These are phyloP conservation scores for Borostomias antarcticus DNA, from an alignment of 2,797 vertebrate genomes.

Conservation along the genomic window DNA sequence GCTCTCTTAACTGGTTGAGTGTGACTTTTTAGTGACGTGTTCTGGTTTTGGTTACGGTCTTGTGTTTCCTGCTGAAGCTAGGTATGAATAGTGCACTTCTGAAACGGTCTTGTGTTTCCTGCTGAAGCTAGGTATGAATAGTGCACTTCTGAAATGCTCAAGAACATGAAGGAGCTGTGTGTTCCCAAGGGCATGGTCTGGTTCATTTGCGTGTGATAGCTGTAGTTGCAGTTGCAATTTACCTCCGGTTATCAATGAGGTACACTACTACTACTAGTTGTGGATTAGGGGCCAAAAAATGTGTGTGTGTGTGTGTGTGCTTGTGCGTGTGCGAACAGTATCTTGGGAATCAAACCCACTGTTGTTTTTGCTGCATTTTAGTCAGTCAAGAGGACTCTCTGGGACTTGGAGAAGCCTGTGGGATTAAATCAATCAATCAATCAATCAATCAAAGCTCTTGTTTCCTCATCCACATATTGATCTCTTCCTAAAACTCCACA, in stretches of 20 bases:
- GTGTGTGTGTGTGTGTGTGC: too few relatives aligned
- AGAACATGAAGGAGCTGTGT: neutral
- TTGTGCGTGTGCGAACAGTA: too few relatives aligned
- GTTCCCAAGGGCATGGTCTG: too few relatives aligned
- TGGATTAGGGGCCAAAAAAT: neutral
- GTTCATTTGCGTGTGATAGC: too few relatives aligned
- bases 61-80: neutral
- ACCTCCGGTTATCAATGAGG: too few relatives aligned
- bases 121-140: neutral
- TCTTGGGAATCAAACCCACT: too few relatives aligned
- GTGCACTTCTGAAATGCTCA: neutral
- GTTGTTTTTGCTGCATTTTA: too few relatives aligned
- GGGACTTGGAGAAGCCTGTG: neutral
- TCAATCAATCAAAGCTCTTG: too few relatives aligned
- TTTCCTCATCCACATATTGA: neutral
- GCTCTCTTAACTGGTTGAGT: neutral
- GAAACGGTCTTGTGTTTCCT: neutral
- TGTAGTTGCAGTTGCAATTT: too few relatives aligned
- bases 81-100: conserved; percentile 8
- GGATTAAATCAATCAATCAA: neutral
- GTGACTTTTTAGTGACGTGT: neutral
- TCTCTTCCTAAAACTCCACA: neutral
- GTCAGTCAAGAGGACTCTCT: neutral
- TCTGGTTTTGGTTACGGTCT: neutral
- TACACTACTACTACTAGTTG: neutral